A percentile compares a stretch with the other conserved stretches of the same genome.
Evolutionary conservation across 2,797 vertebrate species (phyloP).

Genomic region (Acrossocheilus wenchowensis): DNA sequence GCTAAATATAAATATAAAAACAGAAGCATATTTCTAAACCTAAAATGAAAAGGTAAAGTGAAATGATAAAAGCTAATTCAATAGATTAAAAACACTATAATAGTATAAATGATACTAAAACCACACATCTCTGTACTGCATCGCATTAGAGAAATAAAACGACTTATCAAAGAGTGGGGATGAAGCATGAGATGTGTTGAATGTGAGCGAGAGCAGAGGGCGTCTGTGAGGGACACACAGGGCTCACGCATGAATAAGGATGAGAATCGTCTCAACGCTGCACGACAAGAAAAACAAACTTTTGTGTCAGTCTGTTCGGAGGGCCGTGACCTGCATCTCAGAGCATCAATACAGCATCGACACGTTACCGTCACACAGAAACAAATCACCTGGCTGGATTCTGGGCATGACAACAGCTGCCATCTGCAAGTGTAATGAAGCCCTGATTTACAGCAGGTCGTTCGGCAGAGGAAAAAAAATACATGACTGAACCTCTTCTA

Average conservation of each 20-base stretch:
- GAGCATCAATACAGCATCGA: conserved; percentile 17
- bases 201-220: conserved; percentile 5
- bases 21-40: too few relatives aligned
- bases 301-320: background rate
- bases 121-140: background rate
- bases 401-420: conserved; percentile 28
- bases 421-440: conserved; percentile 47
- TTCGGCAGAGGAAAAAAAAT: background rate
- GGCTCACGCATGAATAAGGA: background rate
- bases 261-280: background rate
- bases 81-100: background rate
- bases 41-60: background rate
- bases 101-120: background rate
- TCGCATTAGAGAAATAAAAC: background rate
- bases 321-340: conserved; percentile 1
- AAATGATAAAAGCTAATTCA: background rate
- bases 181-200: background rate
- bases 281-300: conserved; percentile 4
- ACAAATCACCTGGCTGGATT: background rate
- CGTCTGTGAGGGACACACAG: background rate
- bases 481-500: background rate
- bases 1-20: too few relatives aligned
- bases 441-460: background rate
- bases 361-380: background rate
- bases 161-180: background rate